phyloP scores from a whole-genome alignment of 2,113 vertebrate genomes.

The Cairina moschata region DNA sequence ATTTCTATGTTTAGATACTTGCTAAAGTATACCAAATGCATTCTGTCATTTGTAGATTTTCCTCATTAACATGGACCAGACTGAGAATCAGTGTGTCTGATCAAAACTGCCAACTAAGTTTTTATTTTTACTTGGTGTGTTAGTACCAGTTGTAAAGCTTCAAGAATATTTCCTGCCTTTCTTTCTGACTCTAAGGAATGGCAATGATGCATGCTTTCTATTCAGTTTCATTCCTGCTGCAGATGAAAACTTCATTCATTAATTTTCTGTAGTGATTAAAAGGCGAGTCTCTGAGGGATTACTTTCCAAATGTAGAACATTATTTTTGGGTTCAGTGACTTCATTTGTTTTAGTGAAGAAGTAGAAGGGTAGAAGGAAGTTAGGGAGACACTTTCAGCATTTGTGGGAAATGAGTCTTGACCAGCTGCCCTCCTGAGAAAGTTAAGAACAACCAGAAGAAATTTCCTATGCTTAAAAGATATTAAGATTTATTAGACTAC shows the following conservation, averaged over 20 bases:
- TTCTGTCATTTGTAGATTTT: neutral
- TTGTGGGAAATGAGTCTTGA: neutral
- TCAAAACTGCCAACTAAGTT: neutral
- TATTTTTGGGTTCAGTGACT: neutral
- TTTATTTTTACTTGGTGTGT: neutral
- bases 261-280: neutral
- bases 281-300: neutral
- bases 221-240: neutral
- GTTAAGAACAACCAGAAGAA: neutral
- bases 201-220: neutral
- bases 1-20: neutral
- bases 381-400: neutral
- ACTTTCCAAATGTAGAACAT: neutral
- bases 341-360: neutral
- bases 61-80: neutral
- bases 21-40: neutral
- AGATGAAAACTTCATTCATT: neutral
- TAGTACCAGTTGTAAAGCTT: neutral
- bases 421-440: neutral
- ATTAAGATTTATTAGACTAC: neutral
- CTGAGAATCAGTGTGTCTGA: neutral
- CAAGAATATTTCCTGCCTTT: neutral
- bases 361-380: neutral
- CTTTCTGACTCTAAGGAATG: neutral
- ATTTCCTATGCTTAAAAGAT: neutral